Evolutionary conservation across 2,113 vertebrate species (phyloP).

Genomic region (Leucopternis melanops): DNA sequence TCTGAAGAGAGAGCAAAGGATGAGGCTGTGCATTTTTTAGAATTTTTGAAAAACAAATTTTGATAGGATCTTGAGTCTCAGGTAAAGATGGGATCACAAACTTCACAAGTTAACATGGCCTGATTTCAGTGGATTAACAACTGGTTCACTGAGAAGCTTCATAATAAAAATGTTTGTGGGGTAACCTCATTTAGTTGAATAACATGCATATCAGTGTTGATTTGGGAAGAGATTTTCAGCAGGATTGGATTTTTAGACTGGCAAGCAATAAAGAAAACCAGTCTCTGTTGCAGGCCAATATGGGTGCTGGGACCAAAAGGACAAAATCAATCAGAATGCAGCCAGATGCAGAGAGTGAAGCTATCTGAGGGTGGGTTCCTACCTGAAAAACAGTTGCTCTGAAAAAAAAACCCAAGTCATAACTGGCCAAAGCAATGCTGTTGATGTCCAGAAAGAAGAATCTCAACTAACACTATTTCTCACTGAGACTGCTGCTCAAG

Average conservation of each 20-base stretch:
- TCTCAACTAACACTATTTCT: not conserved
- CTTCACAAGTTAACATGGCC: rapidly evolving
- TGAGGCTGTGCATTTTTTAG: not conserved
- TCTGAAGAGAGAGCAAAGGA: not conserved
- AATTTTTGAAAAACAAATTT: not conserved
- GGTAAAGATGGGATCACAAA: not conserved
- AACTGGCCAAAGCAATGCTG: not conserved
- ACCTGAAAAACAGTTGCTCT: not conserved
- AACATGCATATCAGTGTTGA: not conserved
- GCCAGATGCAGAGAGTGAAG: not conserved
- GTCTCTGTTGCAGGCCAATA: not conserved
- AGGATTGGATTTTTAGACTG: not conserved
- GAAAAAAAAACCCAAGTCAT: not conserved
- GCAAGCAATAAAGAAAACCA: not conserved
- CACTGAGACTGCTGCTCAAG: not conserved
- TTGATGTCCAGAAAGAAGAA: not conserved
- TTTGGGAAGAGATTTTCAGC: not conserved
- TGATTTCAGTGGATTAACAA: not conserved
- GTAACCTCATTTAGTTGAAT: not conserved
- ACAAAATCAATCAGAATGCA: not conserved
- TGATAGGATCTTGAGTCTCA: not conserved
- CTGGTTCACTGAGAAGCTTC: not conserved
- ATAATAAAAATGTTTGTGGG: not conserved
- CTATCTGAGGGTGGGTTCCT: not conserved
- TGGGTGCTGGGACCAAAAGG: not conserved